Evolutionary conservation across 1,140 invertebrate species (phyloP).

Genomic region (Hycleus phaleratus): DNA sequence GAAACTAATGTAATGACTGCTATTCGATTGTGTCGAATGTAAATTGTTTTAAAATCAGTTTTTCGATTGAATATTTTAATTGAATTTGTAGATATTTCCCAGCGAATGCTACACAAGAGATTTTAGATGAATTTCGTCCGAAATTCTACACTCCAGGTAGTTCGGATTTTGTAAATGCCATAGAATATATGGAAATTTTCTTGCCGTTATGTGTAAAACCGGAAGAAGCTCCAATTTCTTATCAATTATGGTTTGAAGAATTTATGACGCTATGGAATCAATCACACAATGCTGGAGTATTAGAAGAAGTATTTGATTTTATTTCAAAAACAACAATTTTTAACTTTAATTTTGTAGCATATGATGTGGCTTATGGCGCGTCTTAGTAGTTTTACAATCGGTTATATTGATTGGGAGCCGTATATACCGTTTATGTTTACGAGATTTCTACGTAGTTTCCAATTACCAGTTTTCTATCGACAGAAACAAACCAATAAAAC

Average conservation of each 20-base stretch:
- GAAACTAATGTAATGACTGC: slow-evolving; percentile 44
- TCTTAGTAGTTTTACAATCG: slow-evolving; percentile 67
- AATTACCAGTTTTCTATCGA: slow-evolving; percentile 72
- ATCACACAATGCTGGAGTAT: slow-evolving; percentile 60
- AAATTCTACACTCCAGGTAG: slow-evolving; percentile 62
- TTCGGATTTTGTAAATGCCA: slow-evolving; percentile 48
- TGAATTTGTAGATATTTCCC: slow-evolving; percentile 63
- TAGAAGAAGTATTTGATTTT: slow-evolving; percentile 57
- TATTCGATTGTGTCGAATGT: slow-evolving; percentile 47
- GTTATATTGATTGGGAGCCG: slow-evolving; percentile 81
- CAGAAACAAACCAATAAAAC: slow-evolving; percentile 39
- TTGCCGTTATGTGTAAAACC: slow-evolving; percentile 63
- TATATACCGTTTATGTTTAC: slow-evolving; percentile 76
- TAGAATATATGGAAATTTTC: slow-evolving; percentile 65
- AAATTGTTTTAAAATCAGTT: slow-evolving; percentile 30
- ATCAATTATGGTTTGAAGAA: slow-evolving; percentile 78
- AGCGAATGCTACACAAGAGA: slow-evolving; percentile 71
- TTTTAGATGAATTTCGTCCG: slow-evolving; percentile 76
- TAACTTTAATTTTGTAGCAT: slow-evolving; percentile 43
- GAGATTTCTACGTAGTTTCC: slow-evolving; percentile 65
- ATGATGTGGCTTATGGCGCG: slow-evolving; percentile 66
- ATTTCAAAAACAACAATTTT: not conserved
- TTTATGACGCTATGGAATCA: slow-evolving; percentile 71
- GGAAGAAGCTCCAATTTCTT: slow-evolving; percentile 54
- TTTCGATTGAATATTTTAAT: slow-evolving; percentile 1